phyloP scores from a whole-genome alignment of 2,797 vertebrate genomes.

The Hylomyscus alleni region DNA sequence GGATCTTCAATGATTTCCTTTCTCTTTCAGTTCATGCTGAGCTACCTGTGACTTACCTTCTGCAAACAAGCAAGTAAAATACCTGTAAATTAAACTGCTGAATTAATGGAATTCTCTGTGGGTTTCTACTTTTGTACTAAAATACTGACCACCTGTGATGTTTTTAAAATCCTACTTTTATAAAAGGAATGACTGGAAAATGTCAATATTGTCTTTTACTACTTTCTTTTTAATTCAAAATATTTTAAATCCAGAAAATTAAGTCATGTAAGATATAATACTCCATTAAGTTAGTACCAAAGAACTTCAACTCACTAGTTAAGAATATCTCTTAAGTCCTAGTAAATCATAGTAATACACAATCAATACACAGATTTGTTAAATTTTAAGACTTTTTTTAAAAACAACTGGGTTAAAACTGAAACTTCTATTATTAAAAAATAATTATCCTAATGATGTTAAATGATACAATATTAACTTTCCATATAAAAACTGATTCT shows the following conservation, averaged over 20 bases:
- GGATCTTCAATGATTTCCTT: slow-evolving; percentile 87
- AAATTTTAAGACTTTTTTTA: slow-evolving; percentile 67
- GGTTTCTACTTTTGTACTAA: slow-evolving; percentile 76
- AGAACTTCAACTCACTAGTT: slow-evolving; percentile 60
- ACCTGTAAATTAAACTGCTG: slow-evolving; percentile 79
- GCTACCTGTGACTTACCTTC: slow-evolving; percentile 86
- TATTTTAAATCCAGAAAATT: slow-evolving; percentile 52
- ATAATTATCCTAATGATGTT: slow-evolving; percentile 55
- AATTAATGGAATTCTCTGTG: slow-evolving; percentile 11
- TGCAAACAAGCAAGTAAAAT: slow-evolving; percentile 84
- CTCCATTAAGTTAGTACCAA: slow-evolving; percentile 47
- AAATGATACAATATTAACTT: slow-evolving; percentile 76
- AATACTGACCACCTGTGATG: neutral
- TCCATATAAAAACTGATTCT: slow-evolving; percentile 82
- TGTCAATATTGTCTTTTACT: slow-evolving; percentile 42
- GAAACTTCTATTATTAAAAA: slow-evolving; percentile 52
- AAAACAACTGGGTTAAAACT: slow-evolving; percentile 54
- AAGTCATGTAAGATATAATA: neutral
- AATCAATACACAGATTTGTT: slow-evolving; percentile 24
- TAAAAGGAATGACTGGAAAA: slow-evolving; percentile 37
- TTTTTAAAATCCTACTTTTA: slow-evolving; percentile 32
- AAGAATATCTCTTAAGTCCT: slow-evolving; percentile 45
- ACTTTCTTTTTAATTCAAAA: slow-evolving; percentile 45
- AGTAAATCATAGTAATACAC: slow-evolving; percentile 23
- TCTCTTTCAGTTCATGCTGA: slow-evolving; percentile 85